Evolutionary conservation across 92 coral and sea anemone species (phyloP).

Genomic region (Zoanthus solanderi): DNA sequence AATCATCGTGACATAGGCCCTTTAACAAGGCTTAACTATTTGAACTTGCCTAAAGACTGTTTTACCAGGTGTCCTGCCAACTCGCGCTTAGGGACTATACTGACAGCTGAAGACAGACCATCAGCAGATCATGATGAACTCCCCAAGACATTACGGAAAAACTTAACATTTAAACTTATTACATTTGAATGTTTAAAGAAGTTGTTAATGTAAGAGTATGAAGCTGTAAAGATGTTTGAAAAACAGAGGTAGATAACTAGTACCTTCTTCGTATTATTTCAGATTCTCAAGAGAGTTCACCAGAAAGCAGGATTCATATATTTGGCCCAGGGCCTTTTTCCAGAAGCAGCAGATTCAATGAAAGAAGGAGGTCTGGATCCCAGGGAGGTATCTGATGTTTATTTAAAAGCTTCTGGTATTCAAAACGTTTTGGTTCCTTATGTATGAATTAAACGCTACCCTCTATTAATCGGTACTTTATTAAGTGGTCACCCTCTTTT

Average conservation of each 20-base stretch:
- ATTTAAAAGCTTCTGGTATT: neutral
- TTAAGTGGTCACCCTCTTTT: no score
- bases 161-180: no score
- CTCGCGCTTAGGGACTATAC: no score
- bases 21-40: no score
- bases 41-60: no score
- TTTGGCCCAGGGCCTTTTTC: conserved; percentile 82
- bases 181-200: no score
- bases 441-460: neutral
- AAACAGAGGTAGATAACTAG: neutral
- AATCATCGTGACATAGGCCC: no score
- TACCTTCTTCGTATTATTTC: neutral
- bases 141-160: no score
- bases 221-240: neutral
- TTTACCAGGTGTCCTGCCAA: no score
- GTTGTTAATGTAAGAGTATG: neutral
- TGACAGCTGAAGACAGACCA: no score
- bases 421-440: neutral
- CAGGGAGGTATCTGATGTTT: conserved; percentile 79
- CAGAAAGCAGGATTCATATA: conserved; percentile 96
- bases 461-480: no score
- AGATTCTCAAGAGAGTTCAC: conserved; percentile 86
- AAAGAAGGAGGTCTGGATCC: conserved; percentile 92
- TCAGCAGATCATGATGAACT: no score
- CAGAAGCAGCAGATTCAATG: conserved; percentile 86